Conservation (phyloP, 2,113 vertebrate species). For the Ramphastos sulfuratus region DNA sequence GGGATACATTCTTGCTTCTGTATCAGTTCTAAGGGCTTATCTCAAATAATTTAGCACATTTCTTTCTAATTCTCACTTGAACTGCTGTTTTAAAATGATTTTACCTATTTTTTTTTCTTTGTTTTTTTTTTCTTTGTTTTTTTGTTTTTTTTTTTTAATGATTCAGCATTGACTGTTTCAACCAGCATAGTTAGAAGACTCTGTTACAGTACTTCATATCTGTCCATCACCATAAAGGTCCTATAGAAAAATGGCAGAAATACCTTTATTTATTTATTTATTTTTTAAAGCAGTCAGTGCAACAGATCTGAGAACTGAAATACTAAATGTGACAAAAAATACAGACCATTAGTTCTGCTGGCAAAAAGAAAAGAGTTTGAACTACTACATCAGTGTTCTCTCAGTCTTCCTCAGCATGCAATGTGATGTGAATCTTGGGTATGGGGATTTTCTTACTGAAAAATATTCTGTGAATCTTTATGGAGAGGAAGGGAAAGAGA, state of each 20-base stretch:
- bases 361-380: not conserved
- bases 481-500: not conserved
- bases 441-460: not conserved
- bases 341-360: not conserved
- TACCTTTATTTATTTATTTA: not conserved
- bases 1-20: not conserved
- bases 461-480: not conserved
- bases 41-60: not conserved
- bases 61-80: not conserved
- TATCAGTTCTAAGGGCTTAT: not conserved
- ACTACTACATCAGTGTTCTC: not conserved
- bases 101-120: not conserved
- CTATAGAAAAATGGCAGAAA: not conserved
- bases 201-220: not conserved
- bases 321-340: constrained; percentile 18
- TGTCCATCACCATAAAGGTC: not conserved
- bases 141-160: not conserved
- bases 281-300: not conserved
- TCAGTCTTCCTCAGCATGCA: not conserved
- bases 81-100: not conserved
- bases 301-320: not conserved
- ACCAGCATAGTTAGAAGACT: not conserved
- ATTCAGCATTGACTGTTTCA: not conserved
- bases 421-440: not conserved
- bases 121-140: not conserved